These are phyloP conservation scores for Darevskia mixta DNA, from an alignment of 2,797 vertebrate genomes.

Conservation along the genomic window DNA sequence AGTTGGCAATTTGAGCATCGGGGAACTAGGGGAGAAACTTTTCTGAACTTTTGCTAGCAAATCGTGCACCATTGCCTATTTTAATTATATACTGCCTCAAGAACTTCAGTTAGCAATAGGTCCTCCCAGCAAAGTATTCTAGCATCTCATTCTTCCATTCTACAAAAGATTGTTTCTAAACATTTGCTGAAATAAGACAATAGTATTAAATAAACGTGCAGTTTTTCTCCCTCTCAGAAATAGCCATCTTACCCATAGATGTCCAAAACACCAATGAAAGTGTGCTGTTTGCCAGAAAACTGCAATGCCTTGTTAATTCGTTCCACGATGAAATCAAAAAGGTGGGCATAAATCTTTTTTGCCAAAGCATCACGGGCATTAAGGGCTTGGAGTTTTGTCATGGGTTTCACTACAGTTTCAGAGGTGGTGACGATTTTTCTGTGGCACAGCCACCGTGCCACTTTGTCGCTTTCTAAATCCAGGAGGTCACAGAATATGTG, in stretches of 20 bases:
- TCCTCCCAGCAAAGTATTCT: not conserved
- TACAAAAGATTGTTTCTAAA: not conserved
- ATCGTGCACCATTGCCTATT: too few species aligned
- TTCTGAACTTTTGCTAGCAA: too few species aligned
- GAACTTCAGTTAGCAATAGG: too few species aligned
- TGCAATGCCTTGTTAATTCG: constrained; percentile 90
- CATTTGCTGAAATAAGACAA: not conserved
- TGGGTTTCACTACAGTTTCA: constrained; percentile 91
- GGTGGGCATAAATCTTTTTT: constrained; percentile 94
- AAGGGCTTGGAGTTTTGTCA: constrained; percentile 84
- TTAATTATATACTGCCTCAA: too few species aligned
- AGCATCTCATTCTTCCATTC: not conserved
- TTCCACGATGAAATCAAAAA: constrained; percentile 91
- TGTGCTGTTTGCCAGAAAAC: constrained; percentile 90
- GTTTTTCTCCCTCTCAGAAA: not conserved
- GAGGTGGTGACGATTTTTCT: constrained; percentile 87
- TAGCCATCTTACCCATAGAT: constrained; percentile 92
- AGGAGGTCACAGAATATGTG: constrained; percentile 88
- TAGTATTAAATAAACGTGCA: not conserved
- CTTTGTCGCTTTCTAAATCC: constrained; percentile 73
- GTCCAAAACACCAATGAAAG: constrained; percentile 98
- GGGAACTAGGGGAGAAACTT: too few species aligned
- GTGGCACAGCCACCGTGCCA: constrained; percentile 91
- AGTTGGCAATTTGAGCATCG: too few species aligned
- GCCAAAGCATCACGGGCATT: constrained; percentile 93